A percentile compares a stretch with the other conserved stretches of the same genome.
Conservation (phyloP, 1,140 invertebrate genomes). For the Callitettix versicolor region DNA sequence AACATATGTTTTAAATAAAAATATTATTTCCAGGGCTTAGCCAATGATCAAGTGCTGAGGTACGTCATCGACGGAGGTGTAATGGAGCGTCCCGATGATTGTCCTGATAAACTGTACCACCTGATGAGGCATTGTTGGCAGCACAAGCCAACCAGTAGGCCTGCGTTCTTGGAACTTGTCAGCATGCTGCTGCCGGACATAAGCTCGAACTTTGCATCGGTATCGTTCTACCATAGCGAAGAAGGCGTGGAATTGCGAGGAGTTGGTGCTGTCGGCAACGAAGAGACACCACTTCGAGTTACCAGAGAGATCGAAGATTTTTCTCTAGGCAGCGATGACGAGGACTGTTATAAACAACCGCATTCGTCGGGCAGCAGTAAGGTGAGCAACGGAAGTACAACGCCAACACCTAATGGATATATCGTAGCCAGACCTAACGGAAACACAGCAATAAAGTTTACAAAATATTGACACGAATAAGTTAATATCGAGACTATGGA, state of each 20-base stretch:
- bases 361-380: conserved; percentile 34
- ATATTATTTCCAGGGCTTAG: conserved; percentile 41
- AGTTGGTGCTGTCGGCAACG: conserved; percentile 19
- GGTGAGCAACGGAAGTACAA: conserved; percentile 35
- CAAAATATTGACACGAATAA: too few species aligned
- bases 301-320: conserved; percentile 28
- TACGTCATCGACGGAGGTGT: conserved; percentile 84
- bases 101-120: conserved; percentile 77
- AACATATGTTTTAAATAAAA: too few species aligned
- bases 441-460: conserved; percentile 23
- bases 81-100: conserved; percentile 88
- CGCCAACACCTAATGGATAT: conserved; percentile 33
- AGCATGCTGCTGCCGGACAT: conserved; percentile 43
- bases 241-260: conserved; percentile 45
- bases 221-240: conserved; percentile 69
- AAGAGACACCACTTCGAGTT: conserved; percentile 26
- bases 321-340: conserved; percentile 23
- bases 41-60: conserved; percentile 62
- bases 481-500: too few species aligned
- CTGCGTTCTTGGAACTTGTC: conserved; percentile 70
- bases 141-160: conserved; percentile 59
- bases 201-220: conserved; percentile 44
- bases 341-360: conserved; percentile 25
- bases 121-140: conserved; percentile 87
- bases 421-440: conserved; percentile 16